Evolutionary conservation across 2,888 invertebrate species (phyloP), one percentile per base, ranked within the genome.

Genomic region (Philonicus albiceps): DNA sequence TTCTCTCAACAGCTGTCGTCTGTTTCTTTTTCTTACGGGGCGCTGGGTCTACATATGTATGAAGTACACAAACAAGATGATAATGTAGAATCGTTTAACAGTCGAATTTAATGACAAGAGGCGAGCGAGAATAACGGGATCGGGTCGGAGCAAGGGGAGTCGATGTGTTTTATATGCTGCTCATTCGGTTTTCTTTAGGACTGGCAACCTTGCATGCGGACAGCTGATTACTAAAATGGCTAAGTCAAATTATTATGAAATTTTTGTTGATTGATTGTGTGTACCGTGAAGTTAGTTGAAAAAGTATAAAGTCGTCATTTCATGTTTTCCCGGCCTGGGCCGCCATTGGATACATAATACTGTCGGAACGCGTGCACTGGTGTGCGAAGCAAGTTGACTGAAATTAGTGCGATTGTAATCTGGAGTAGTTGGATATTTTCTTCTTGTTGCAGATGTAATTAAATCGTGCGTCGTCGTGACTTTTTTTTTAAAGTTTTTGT

Each of bases 141-240:
- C 73, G 84, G 84, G n/a, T 13, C 73, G 84, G 84, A 27, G 34
- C 73, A n/a, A 34, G 73, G 73, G 40, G 31, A n/a, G n/a, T 6
- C 16, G 43, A 43, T 13, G 73, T 73, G 84, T 84, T 84, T 84
- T 84, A 43, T 84, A 37, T 84, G 43, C 73, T 84, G 43, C 73
- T 84, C 84, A 84, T 73, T 84, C 84, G 73, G 84, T 84, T 43
- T 73, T 73, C 76, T 76, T 85, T 37, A 75, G 75, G 76, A 85
- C 75, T 85, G 85, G 85, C 85, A 85, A 85, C 85, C 85, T 85
- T 85, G 85, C 85, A 85, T 85, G 85, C 85, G 85, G 85, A 75
- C 85, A 85, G 85, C 85, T 85, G 85, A 76, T 85, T 55, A 85
- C 53, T 85, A 37, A 55, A 85, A 85, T 75, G 73, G 74, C 49